Evolutionary conservation across 2,113 vertebrate genomes (phyloP).

Genomic region (Genyomyrus donnyi): DNA sequence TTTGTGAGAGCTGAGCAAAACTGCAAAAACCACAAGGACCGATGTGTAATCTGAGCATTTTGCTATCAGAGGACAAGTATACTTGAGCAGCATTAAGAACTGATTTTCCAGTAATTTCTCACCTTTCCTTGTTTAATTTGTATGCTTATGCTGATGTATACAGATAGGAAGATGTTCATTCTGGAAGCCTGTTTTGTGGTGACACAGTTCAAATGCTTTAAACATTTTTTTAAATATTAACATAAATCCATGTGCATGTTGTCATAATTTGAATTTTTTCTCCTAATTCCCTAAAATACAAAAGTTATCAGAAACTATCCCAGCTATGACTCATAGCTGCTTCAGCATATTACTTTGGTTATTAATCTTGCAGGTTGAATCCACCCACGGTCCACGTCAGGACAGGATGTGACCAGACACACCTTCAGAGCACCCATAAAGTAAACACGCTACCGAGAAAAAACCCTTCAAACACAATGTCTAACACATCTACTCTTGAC

Average conservation of each 20-base stretch:
- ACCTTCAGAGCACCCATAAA: neutral
- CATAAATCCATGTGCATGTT: neutral
- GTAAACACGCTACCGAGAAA: neutral
- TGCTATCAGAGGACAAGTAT: neutral
- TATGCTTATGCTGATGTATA: neutral
- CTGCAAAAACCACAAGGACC: neutral
- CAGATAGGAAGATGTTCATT: neutral
- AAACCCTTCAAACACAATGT: neutral
- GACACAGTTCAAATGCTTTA: constrained; percentile 5
- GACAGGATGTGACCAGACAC: neutral
- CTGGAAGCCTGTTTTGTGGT: neutral
- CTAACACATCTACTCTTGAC: neutral
- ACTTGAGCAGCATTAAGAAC: neutral
- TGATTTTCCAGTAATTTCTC: neutral
- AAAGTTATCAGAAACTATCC: neutral
- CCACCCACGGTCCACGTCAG: neutral
- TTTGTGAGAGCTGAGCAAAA: neutral
- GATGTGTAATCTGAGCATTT: neutral
- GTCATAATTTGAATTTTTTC: neutral
- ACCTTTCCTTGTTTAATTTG: neutral
- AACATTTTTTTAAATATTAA: neutral
- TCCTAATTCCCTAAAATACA: neutral
- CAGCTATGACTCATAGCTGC: neutral
- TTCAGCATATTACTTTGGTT: neutral
- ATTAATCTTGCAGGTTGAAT: neutral